These are phyloP conservation scores for Danaus plexippus DNA, from an alignment of 1,140 invertebrate genomes.

Conservation along the genomic window DNA sequence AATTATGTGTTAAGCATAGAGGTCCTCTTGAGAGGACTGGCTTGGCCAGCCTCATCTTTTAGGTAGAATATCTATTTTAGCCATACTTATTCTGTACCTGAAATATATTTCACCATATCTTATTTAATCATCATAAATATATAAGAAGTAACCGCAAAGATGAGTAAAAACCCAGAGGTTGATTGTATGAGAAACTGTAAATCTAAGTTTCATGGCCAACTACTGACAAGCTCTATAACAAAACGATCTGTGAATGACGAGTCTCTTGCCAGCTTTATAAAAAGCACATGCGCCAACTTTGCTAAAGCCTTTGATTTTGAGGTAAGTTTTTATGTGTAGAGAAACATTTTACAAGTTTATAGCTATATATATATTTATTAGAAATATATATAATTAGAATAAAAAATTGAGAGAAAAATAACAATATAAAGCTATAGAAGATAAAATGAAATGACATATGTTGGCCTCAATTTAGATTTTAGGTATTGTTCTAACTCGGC, in stretches of 20 bases:
- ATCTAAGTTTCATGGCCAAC: conserved; percentile 75
- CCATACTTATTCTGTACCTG: conserved; percentile 34
- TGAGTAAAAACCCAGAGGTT: conserved; percentile 56
- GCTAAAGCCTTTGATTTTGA: conserved; percentile 70
- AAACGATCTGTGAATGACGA: conserved; percentile 72
- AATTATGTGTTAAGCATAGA: conserved; percentile 55
- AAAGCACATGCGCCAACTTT: conserved; percentile 74
- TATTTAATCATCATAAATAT: conserved; percentile 10
- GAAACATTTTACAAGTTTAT: too few species aligned
- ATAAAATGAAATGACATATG: too few species aligned
- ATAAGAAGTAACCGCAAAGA: conserved; percentile 21
- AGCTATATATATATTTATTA: too few species aligned
- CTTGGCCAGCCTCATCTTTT: conserved; percentile 30
- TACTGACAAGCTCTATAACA: conserved; percentile 74
- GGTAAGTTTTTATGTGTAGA: conserved; percentile 31
- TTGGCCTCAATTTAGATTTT: too few species aligned
- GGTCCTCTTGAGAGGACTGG: conserved; percentile 41
- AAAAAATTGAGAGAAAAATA: too few species aligned
- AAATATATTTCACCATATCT: conserved; percentile 12
- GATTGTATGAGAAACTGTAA: conserved; percentile 74
- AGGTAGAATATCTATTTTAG: conserved; percentile 8
- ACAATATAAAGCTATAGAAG: too few species aligned
- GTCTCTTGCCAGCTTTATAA: conserved; percentile 73
- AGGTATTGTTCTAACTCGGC: too few species aligned
- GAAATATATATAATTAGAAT: too few species aligned